Base-by-base conservation (phyloP, 2,113 vertebrate species). In the Sinosuthora webbiana region DNA sequence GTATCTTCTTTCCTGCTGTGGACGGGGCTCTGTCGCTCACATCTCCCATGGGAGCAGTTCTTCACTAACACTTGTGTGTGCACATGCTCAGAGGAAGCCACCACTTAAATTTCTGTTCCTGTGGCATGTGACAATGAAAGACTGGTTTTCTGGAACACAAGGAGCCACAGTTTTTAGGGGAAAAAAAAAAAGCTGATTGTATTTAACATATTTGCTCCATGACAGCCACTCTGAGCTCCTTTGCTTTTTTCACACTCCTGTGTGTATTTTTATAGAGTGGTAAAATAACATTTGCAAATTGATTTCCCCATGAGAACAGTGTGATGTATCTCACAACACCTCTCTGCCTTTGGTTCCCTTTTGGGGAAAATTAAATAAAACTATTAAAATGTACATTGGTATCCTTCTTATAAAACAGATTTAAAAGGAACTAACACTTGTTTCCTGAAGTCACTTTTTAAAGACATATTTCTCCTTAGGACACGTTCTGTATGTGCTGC, bases 251-350 rank as follows among this genome's bases (percentile, higher is more conserved):
- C 83, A 91, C 96, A 94, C 96, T 95, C 85, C 83, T 88, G 95
- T 73, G 77, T 97, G 97, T 97, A 96, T 98, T 98, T 98, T 98
- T 98, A 94, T 96, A 97, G 97, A 97, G 97, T 97, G 98, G 97
- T 97, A 96, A 97, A 98, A 91, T 93, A 96, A 96, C 86, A 94
- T 97, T 97, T 97, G 94, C 95, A 95, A 71, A 97, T 69, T 57
- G 78, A 93, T 83, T 95, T 94, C 88, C 92, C 94, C 90, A 3
- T 78, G 79, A 93, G 75, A 96, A 91, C 94, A 93, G 47, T 45
- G 67, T 94, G 84, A 94, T 97, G 94, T 95, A 87, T 97, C 91
- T 97, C 93, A 82, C 96, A 88, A 45, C 95, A 96, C 96, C 97
- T 97, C 91, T 97, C 96, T 96, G 94, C 97, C 96, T 97, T 97